A percentile compares a stretch with the other conserved stretches of the same genome.
Evolutionary conservation across 2,797 vertebrate species (phyloP).

Genomic region (Psittacula echo): DNA sequence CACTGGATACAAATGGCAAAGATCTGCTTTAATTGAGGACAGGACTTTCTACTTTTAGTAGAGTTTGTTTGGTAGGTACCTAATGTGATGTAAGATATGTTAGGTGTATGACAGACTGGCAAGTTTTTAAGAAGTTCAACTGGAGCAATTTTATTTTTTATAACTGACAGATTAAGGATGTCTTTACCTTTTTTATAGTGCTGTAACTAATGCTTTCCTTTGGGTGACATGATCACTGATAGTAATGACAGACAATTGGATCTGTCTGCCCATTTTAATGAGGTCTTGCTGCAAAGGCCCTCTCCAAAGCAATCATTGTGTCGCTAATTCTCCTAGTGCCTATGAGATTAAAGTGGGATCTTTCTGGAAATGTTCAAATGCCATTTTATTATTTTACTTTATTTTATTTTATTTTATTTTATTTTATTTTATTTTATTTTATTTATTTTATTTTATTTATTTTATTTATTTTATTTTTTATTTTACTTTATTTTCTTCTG

Average conservation of each 20-base stretch:
- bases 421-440: neutral
- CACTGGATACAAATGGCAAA: neutral
- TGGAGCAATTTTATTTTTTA: neutral
- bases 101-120: neutral
- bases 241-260: neutral
- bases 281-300: neutral
- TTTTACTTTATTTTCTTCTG: neutral
- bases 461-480: neutral
- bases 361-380: neutral
- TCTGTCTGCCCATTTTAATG: neutral
- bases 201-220: neutral
- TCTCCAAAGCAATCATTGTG: neutral
- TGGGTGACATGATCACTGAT: neutral
- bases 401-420: neutral
- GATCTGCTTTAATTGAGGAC: neutral
- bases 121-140: neutral
- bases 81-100: neutral
- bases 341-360: neutral
- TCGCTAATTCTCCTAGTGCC: neutral
- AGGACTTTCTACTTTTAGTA: neutral
- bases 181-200: neutral
- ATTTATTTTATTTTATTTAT: neutral
- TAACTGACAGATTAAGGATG: neutral
- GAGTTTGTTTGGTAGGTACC: rapidly evolving
- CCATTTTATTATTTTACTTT: neutral